Percentiles rank a stretch among this genome's conserved stretches.
Conservation (phyloP, 2,888 invertebrate species). For the Tridacna crocea region DNA sequence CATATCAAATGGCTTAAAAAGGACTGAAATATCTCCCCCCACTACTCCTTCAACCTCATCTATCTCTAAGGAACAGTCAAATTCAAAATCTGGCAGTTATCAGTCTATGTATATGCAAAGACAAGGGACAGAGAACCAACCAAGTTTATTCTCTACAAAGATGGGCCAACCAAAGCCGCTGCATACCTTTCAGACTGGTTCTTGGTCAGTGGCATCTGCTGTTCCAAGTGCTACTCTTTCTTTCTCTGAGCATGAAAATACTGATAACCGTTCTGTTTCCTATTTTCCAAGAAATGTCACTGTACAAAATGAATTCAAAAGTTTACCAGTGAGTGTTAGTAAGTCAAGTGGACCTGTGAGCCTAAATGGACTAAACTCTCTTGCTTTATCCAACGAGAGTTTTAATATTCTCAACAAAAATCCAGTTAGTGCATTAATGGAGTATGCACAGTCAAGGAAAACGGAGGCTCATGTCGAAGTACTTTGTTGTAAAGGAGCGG, state of each 20-base stretch:
- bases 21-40: slow-evolving; percentile 45
- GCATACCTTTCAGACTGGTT: background rate
- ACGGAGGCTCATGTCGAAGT: slow-evolving; percentile 81
- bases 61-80: background rate
- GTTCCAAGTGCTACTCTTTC: background rate
- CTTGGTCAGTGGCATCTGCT: background rate
- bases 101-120: background rate
- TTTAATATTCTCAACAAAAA: slow-evolving; percentile 84
- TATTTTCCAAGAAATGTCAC: background rate
- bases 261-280: background rate
- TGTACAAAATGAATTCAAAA: background rate
- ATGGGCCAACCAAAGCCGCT: background rate
- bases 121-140: background rate
- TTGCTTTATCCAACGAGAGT: slow-evolving; percentile 73
- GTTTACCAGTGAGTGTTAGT: slow-evolving; percentile 10
- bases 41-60: background rate
- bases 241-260: background rate
- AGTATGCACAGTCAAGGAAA: slow-evolving; percentile 84
- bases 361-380: background rate
- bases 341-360: background rate
- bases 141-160: background rate
- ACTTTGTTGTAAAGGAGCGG: slow-evolving; percentile 80
- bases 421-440: slow-evolving; percentile 84
- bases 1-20: slow-evolving; percentile 39
- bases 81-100: background rate